Evolutionary conservation across 2,888 invertebrate species (phyloP), one percentile per base, ranked within the genome.

Genomic region (Meteorus colon): DNA sequence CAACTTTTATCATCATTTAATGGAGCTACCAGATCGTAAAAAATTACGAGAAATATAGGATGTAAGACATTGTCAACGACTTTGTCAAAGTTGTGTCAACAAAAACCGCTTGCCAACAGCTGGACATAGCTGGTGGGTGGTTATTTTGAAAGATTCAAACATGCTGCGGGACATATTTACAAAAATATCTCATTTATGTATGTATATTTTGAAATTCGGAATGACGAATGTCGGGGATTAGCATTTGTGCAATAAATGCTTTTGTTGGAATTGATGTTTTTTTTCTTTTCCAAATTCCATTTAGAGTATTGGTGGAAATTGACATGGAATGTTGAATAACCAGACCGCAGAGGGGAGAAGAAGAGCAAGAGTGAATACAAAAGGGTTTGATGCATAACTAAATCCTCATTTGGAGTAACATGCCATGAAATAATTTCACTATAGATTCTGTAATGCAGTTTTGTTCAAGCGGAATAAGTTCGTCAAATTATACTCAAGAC

Each of bases 71-170:
- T 89, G 89, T 89, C 89, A 89, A 89, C 89, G 89, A 84, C 83
- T 85, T 86, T 88, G 89, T 88, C 88, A 85, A 87, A 87, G 85
- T 86, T 86, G 83, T 87, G 86, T 89, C 89, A 89, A 88, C 89
- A 87, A 79, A 81, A 82, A 80, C 82, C 82, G 78, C 77, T 79
- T 84, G 86, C 87, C 85, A 87, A 86, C 88, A 88, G 88, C 87
- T 88, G 88, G 81, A 80, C 77, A 78, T 79, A 79, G 82, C 84
- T 83, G 85, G 81, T 83, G 71, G 66, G 31, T 76, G 82, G 85
- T 87, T 88, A 87, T 88, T 88, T 86, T 86, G 79, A 86, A 85
- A 78, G 79, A 60, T 83, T 88, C 85, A 85, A 88, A 87, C 86
- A 86, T 84, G 65, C 60, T 75, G 34, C 34, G 27, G 19, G 27